phyloP scores from a whole-genome alignment of 2,113 vertebrate species.

The Panthera tigris region DNA sequence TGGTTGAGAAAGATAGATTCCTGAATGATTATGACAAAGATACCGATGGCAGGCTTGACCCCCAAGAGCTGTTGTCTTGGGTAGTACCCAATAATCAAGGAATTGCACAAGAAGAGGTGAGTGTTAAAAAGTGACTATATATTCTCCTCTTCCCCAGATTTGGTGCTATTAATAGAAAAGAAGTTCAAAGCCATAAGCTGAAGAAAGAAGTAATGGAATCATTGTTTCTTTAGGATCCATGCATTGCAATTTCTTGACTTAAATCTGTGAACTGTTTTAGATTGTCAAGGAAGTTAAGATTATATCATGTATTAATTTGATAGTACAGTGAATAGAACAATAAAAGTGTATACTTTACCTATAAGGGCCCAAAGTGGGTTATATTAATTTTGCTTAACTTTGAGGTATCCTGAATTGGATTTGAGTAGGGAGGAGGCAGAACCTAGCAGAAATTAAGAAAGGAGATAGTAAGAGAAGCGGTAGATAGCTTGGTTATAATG shows the following conservation, averaged over 20 bases:
- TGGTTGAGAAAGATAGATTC: constrained; percentile 95
- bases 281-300: neutral
- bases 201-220: neutral
- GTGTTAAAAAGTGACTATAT: neutral
- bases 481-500: neutral
- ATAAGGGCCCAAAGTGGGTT: neutral
- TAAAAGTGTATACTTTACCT: neutral
- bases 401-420: neutral
- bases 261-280: neutral
- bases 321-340: neutral
- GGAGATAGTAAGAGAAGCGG: neutral
- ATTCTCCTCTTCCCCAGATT: rapidly evolving
- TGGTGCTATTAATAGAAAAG: neutral
- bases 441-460: neutral
- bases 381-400: neutral
- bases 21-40: constrained; percentile 96
- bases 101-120: constrained; percentile 95
- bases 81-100: constrained; percentile 96
- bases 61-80: constrained; percentile 94
- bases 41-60: constrained; percentile 90
- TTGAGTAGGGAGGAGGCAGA: neutral
- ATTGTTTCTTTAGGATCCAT: neutral
- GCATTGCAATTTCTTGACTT: neutral
- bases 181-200: neutral
- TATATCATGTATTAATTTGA: neutral